phyloP scores from a whole-genome alignment of 2,797 vertebrate species.

The Pseudomugil gertrudae region DNA sequence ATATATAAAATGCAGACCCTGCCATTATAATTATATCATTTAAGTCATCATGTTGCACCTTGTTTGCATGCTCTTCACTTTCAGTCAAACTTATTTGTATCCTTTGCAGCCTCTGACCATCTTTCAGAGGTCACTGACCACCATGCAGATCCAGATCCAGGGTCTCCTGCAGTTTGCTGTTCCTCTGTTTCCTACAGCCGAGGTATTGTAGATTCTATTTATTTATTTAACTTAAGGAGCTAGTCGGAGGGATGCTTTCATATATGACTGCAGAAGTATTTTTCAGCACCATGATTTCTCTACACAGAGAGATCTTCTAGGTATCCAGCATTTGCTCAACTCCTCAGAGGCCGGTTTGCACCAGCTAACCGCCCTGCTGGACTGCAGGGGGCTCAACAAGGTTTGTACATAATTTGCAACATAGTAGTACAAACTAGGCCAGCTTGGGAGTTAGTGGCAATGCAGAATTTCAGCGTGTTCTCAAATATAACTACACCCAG shows the following conservation, averaged over 20 bases:
- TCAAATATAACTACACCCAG: constrained; percentile 7
- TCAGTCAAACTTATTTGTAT: background rate
- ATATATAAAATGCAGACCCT: background rate
- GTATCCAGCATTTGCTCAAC: constrained; percentile 90
- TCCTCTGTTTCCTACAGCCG: constrained; percentile 89
- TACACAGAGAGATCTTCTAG: constrained; percentile 88
- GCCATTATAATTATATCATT: background rate
- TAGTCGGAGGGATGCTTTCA: background rate
- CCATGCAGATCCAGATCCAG: constrained; percentile 93
- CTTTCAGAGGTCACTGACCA: constrained; percentile 93
- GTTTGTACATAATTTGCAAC: constrained; percentile 73
- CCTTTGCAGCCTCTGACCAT: constrained; percentile 86
- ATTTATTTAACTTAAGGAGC: background rate
- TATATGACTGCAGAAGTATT: background rate
- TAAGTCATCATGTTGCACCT: background rate
- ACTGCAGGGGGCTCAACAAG: constrained; percentile 97
- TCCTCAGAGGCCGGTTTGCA: constrained; percentile 91
- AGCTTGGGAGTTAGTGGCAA: constrained; percentile 34
- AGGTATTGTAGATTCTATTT: constrained; percentile 81
- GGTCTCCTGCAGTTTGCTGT: constrained; percentile 90
- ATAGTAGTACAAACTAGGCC: constrained; percentile 42
- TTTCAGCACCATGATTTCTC: constrained; percentile 26
- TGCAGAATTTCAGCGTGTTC: constrained; percentile 18
- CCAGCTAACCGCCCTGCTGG: constrained; percentile 93
- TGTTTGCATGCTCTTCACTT: background rate